Evolutionary conservation across 2,888 invertebrate species (phyloP), one percentile per base, ranked within the genome.

Genomic region (Diaphora mendica): DNA sequence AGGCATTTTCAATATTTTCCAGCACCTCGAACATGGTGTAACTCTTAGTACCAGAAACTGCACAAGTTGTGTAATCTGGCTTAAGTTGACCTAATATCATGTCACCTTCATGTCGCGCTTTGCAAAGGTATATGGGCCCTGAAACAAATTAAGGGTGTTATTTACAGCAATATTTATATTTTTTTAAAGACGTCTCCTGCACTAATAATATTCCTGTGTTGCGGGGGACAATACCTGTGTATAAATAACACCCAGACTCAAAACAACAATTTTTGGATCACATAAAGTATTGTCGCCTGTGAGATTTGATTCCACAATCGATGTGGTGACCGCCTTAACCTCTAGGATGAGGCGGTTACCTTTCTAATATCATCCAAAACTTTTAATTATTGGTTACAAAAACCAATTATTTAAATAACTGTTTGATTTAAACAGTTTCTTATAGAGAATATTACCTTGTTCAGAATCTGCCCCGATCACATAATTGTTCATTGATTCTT

Each of bases 1-100:
- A 98, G 75, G 98, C 97, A 81, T 97, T 97, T 84, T 98, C 98
- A 78, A 97, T 96, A 90, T 98, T 98, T 89, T 98, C 96, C 70
- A 98, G 94, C 42, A 98, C 96, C 88, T 98, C 97, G 90, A 97
- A 97, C 59, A 96, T 90, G 69, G 94, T 93, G 87, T 96, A 96
- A 73, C 95, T 94, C 84, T 96, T 96, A 44, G 96, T 96, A 82
- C 93, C 96, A 26, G 97, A 97, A 13, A 97, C 97, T 55, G 97
- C 96, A 88, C 98, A 98, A 17, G 96, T 96, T 35, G 90, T 91
- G 82, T 96, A 96, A 76, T 96, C 96, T 72, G 96, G 96, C 79
- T 96, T 94, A 78, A 97, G 95, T 82, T 96, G 96, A 0, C 98
- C 98, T 23, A 97, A 96, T 39, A 97, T 96, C 96, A 97, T 97